Evolutionary conservation across 2,797 vertebrate genomes (phyloP).

Genomic region (Spondyliosoma cantharus): DNA sequence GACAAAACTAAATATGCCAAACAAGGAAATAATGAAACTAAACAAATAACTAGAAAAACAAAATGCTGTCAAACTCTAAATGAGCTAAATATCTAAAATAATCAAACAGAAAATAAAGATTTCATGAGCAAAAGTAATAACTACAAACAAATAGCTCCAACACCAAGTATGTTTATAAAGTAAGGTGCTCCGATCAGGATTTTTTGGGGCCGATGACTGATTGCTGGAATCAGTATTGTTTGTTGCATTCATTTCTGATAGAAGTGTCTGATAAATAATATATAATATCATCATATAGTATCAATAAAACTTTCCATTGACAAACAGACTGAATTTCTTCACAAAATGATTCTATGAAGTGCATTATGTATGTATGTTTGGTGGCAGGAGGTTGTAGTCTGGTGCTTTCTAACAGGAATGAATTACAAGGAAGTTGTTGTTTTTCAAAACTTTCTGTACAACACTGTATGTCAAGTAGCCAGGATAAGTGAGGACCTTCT

Average conservation of each 20-base stretch:
- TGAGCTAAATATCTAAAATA: too few relatives aligned
- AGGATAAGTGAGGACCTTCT: background rate
- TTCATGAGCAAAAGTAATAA: too few relatives aligned
- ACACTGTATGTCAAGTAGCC: background rate
- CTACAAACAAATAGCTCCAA: too few relatives aligned
- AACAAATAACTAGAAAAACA: too few relatives aligned
- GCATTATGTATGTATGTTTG: background rate
- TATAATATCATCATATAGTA: background rate
- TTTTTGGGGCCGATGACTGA: too few relatives aligned
- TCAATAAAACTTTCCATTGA: background rate
- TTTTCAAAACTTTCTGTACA: background rate
- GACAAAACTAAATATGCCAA: too few relatives aligned
- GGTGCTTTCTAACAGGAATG: background rate
- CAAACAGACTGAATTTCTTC: background rate
- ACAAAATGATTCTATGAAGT: background rate
- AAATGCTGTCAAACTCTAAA: too few relatives aligned
- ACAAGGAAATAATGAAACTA: too few relatives aligned
- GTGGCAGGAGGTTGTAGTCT: background rate
- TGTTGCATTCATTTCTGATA: background rate
- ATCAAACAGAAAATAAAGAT: too few relatives aligned
- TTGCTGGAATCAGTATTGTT: too few relatives aligned
- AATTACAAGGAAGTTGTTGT: background rate
- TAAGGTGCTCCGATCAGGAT: too few relatives aligned
- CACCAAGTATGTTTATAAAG: too few relatives aligned
- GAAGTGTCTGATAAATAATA: background rate